Percentiles rank a stretch among this genome's conserved stretches.
Evolutionary conservation across 2,888 invertebrate genomes (phyloP).

Genomic region (Rapana venosa): DNA sequence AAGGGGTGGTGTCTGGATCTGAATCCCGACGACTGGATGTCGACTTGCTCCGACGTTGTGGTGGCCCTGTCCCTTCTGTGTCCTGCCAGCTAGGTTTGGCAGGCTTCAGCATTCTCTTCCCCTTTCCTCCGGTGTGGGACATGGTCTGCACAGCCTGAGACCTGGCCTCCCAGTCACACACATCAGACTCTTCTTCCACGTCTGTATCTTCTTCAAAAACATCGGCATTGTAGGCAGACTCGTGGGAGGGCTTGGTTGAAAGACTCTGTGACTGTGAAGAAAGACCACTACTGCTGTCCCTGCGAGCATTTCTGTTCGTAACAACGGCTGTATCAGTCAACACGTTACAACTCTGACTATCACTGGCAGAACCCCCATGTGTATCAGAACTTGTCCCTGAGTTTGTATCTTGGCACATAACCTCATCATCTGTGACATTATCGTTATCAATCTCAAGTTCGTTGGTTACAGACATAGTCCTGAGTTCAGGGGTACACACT

Average conservation of each 20-base stretch:
- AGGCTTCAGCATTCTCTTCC: neutral
- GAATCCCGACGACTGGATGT: no score
- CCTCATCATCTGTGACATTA: neutral
- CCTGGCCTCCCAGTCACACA: neutral
- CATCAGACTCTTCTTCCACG: neutral
- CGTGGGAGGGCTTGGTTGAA: neutral
- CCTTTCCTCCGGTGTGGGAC: neutral
- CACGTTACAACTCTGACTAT: neutral
- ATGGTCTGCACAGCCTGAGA: neutral
- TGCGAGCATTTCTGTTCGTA: neutral
- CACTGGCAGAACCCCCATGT: neutral
- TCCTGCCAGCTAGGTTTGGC: conserved; percentile 23
- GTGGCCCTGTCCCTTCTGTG: neutral
- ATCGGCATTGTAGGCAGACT: neutral
- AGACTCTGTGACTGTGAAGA: neutral
- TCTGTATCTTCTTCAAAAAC: neutral
- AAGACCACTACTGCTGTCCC: neutral
- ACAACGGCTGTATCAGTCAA: neutral
- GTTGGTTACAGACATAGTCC: neutral
- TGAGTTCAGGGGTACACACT: neutral
- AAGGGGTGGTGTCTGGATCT: neutral
- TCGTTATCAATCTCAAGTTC: neutral
- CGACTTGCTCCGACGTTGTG: neutral
- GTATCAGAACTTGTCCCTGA: neutral
- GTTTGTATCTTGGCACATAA: neutral